Base-by-base conservation (phyloP, 1,140 invertebrate species). In the Delia radicum region DNA sequence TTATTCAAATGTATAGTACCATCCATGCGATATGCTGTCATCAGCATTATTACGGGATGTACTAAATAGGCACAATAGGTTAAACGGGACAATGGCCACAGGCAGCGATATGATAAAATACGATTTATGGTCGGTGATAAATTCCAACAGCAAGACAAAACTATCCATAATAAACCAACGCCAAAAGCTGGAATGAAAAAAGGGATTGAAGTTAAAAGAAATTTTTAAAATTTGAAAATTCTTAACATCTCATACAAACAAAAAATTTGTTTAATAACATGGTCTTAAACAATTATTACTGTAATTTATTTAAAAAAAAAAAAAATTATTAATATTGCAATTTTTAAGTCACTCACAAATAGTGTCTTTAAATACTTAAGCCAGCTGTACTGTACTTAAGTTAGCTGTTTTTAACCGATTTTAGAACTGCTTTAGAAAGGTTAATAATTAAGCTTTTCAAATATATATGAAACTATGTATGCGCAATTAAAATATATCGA, bases 1-100 rank as follows among this genome's bases (percentile, higher is more conserved):
- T 93, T 92, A 83, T 93, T 91, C 18, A 95, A 83, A 83, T 94
- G 93, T 15, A 94, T 85, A 2, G 93, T 91, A 77, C 93, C 93
- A 78, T 94, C 93, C 88, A 94, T 90, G 55, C 92, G 89, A 80
- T 91, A 94, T 46, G 91, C 90, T 15, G 92, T 93, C 55, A 93
- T 89, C 86, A 92, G 91, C 93, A 95, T 94, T 75, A 95, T 90
- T 75, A 94, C 90, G 8, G 94, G 94, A 87, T 98, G 96, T 13
- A 97, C 90, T 27, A 98, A 89, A 85, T 97, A 98, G 8, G 95
- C 93, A 83, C 94, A 94, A 86, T 96, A 98, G 1, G 95, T 96
- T 37, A 98, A 89, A 71, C 95, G 89, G 78, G 94, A 94, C n/a
- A 97, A 87, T 0, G 96, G 95, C 78, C 95, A 90, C 48, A 95